Evolutionary conservation across 1,140 invertebrate genomes (phyloP).

Genomic region (Ostrea edulis): DNA sequence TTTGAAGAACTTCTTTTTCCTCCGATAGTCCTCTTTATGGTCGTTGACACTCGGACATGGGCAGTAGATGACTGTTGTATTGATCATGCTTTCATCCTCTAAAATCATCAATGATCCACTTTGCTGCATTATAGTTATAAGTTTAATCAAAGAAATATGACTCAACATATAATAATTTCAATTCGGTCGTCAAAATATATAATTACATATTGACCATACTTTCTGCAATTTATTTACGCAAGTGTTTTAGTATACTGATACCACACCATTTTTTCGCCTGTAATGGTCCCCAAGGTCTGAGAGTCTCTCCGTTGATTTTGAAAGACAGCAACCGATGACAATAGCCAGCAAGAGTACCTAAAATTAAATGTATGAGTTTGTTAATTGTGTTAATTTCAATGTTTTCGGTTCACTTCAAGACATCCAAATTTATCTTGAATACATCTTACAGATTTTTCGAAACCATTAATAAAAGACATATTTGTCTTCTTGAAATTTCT

Average conservation of each 20-base stretch:
- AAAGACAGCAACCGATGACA: neutral
- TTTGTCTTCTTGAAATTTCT: too few relatives aligned
- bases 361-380: neutral
- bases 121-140: neutral
- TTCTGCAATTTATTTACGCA: too few relatives aligned
- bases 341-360: neutral
- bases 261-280: neutral
- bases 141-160: too few relatives aligned
- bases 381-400: too few relatives aligned
- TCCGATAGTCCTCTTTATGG: neutral
- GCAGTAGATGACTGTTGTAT: neutral
- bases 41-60: slow-evolving; percentile 19
- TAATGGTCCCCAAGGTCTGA: neutral
- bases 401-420: too few relatives aligned
- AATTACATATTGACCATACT: too few relatives aligned
- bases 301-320: neutral
- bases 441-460: too few relatives aligned
- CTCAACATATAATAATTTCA: too few relatives aligned
- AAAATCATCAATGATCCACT: neutral
- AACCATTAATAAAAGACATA: too few relatives aligned
- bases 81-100: neutral
- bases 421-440: too few relatives aligned
- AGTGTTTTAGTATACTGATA: neutral
- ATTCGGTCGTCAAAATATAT: too few relatives aligned
- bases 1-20: neutral